phyloP scores from a whole-genome alignment of 2,888 invertebrate species.

The Diloba caeruleocephala region DNA sequence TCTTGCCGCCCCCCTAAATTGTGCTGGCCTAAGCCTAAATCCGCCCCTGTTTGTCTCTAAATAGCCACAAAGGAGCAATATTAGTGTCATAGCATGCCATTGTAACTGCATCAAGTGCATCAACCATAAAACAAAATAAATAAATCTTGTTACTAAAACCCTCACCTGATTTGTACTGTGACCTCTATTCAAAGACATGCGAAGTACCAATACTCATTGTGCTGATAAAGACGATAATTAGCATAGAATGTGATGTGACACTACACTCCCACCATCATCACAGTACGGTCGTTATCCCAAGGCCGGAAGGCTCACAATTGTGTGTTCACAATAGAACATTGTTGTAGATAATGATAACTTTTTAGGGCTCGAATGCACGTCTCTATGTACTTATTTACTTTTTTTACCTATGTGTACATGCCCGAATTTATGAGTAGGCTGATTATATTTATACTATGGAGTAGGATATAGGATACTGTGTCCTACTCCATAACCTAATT shows the following conservation, averaged over 20 bases:
- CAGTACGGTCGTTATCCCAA: constrained; percentile 41
- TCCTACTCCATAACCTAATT: too few relatives aligned
- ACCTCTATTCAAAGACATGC: constrained; percentile 37
- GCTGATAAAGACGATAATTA: constrained; percentile 53
- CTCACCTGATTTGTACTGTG: constrained; percentile 15
- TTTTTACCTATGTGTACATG: constrained; percentile 30
- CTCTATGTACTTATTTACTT: constrained; percentile 36
- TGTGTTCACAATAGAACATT: constrained; percentile 9
- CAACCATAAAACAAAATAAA: neutral
- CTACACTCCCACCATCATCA: constrained; percentile 22
- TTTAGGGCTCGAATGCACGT: constrained; percentile 21
- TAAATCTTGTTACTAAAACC: constrained; percentile 1
- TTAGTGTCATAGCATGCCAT: too few relatives aligned
- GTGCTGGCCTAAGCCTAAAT: too few relatives aligned
- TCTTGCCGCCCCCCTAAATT: too few relatives aligned
- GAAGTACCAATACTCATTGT: constrained; percentile 45
- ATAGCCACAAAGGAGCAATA: too few relatives aligned
- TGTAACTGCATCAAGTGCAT: too few relatives aligned
- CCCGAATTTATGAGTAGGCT: constrained; percentile 28
- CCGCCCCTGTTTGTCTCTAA: too few relatives aligned
- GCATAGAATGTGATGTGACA: constrained; percentile 70
- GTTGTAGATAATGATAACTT: constrained; percentile 16
- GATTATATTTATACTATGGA: constrained; percentile 5
- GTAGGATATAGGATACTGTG: too few relatives aligned
- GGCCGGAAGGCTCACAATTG: constrained; percentile 35